Base-by-base conservation (phyloP, 2,113 vertebrate genomes). In the Cavia aperea region DNA sequence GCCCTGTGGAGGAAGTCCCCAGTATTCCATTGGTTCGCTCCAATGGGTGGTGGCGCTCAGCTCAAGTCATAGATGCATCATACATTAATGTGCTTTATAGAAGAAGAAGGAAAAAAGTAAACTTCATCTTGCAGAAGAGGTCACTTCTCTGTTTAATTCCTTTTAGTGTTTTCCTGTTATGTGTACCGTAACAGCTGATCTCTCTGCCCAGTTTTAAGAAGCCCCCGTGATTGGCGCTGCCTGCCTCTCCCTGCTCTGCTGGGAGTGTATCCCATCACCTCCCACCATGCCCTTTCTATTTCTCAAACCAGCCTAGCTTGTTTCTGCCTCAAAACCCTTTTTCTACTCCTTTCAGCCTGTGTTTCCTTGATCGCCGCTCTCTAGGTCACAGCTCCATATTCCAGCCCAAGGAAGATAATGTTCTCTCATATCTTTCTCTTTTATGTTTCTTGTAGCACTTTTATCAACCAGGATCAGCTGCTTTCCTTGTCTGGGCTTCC, bases 391-490 rank as follows among this genome's bases (percentile, higher is more conserved):
- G n/a, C 75, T 39, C 24, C 2, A 4, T 24, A 46, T 82, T 46
- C 23, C 26, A 4, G 56, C 82, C 16, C 56, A 1, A 7, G 36
- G 24, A 36, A 1, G 11, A 23, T 56, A 21, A 16, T 36, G 46
- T 24, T 51, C 83, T 24, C 63, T 43, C 33, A 7, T 46, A 31
- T 78, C 46, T 78, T 65, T 77, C 43, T 62, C 10, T 12, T 19
- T 68, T 43, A 3, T 5, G 15, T 39, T 19, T 56, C 33, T 51
- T 16, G 56, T 58, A 29, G 29, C 5, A 6, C 3, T 49, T 23
- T 3, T 19, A 16, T 8, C 16, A 15, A 21, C 16, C 4, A 3
- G 7, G 5, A 1, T 23, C 24, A 58, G 66, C 9, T 6, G 8
- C 16, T 46, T 54, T 18, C 24, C 46, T 29, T 9, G 33, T 24